Evolutionary conservation across 2,797 vertebrate species (phyloP), one percentile per base, ranked within the genome.

Genomic region (Channa striata): DNA sequence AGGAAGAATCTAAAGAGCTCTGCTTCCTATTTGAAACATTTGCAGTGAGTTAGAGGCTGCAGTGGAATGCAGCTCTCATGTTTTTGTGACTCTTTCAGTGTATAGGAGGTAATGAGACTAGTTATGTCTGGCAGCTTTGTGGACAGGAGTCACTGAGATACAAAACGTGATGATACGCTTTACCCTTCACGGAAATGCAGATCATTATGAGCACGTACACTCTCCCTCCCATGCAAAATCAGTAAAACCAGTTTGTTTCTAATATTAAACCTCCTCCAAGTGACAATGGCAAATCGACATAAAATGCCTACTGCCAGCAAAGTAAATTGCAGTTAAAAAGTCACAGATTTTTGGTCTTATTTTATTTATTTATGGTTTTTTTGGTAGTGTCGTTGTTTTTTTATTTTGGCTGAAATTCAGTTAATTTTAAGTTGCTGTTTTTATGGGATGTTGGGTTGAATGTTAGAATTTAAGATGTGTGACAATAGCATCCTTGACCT

Each of bases 31-130:
- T 69, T 67, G 36, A 73, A 43, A 64, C 72, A 43, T 63, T 59
- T 43, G 34, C 36, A 64, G 56, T 25, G 56, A 80, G 69, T 33
- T 25, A 20, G 48, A 48, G 46, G 23, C 30, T 68, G 36, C 39
- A 17, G 37, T 42, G 47, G 63, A 70, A 76, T 72, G 64, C 39
- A 62, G 39, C 19, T 1, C 1, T 51, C 13, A 0, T 60, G 50
- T 56, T 5, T 43, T 33, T 70, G 51, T 46, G 14, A 23, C 53
- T 53, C 68, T 69, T 21, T 17, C 44, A 42, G 59, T 73, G 64
- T 87, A 77, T 63, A 20, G 46, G 47, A 77, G 58, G 20, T 76
- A 86, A 82, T 84, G 72, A 72, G 53, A 68, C 58, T 68, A 42
- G 65, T 78, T 65, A 71, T 66, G 50, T 53, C 59, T 77, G 58